Percentiles rank a stretch among this genome's conserved stretches.
phyloP scores from a whole-genome alignment of 2,888 invertebrate genomes.

The Seira musarum region DNA sequence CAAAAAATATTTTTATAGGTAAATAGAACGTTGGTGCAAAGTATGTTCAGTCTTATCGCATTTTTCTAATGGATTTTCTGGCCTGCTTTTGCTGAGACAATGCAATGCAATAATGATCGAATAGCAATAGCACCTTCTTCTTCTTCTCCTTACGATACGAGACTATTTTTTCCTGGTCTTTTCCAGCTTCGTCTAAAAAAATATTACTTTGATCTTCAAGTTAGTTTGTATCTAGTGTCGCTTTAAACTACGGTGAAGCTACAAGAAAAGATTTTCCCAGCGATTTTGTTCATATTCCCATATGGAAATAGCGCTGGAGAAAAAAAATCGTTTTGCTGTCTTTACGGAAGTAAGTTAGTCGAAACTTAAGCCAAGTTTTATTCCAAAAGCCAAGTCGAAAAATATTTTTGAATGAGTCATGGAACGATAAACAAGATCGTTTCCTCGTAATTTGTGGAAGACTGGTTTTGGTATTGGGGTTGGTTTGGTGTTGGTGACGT shows the following conservation, averaged over 20 bases:
- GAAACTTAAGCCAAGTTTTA: not conserved
- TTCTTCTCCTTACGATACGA: not conserved
- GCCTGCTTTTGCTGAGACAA: not conserved
- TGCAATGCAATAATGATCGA: not conserved
- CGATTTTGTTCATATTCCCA: conserved; percentile 51
- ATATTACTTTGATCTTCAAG: no score
- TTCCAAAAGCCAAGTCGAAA: no score
- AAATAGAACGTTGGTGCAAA: not conserved
- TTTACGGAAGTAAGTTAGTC: conserved; percentile 27
- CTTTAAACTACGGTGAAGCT: not conserved
- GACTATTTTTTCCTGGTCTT: no score
- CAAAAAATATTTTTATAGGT: not conserved
- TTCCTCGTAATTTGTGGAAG: no score
- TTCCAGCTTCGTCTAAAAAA: not conserved
- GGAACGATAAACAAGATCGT: no score
- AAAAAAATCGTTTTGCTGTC: conserved; percentile 23
- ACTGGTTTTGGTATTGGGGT: no score
- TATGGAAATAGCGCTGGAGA: conserved; percentile 39
- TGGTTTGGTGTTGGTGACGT: no score
- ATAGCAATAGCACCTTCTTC: not conserved
- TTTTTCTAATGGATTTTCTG: not conserved
- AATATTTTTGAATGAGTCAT: no score
- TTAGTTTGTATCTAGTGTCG: no score
- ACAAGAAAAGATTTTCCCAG: conserved; percentile 43
- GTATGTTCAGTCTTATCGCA: not conserved